These are phyloP conservation scores for Nansenia antarctica DNA, from an alignment of 2,113 vertebrate genomes.

Conservation along the genomic window DNA sequence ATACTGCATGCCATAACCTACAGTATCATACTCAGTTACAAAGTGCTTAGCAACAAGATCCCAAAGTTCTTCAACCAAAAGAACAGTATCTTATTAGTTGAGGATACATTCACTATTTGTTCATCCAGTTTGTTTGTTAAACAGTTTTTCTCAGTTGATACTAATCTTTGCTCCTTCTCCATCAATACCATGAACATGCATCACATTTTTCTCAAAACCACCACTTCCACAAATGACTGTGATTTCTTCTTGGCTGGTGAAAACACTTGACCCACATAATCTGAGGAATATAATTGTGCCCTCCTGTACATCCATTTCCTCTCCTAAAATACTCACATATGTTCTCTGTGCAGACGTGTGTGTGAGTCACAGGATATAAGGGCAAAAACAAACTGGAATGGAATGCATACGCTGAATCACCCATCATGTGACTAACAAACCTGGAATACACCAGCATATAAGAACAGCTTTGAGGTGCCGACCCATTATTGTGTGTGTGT, in stretches of 20 bases:
- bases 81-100: too few relatives aligned
- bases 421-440: slow-evolving; percentile 62
- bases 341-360: slow-evolving; percentile 44
- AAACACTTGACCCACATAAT: slow-evolving; percentile 17
- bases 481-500: background rate
- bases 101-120: too few relatives aligned
- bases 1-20: too few relatives aligned
- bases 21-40: too few relatives aligned
- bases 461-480: slow-evolving; percentile 34
- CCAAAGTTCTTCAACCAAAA: too few relatives aligned
- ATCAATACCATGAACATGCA: background rate
- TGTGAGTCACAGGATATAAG: slow-evolving; percentile 61
- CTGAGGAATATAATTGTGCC: slow-evolving; percentile 41
- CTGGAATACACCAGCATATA: slow-evolving; percentile 62
- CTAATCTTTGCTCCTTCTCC: background rate
- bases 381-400: slow-evolving; percentile 49
- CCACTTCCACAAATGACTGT: slow-evolving; percentile 55
- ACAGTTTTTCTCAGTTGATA: background rate
- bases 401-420: slow-evolving; percentile 68
- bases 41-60: too few relatives aligned
- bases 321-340: slow-evolving; percentile 56
- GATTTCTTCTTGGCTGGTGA: slow-evolving; percentile 48
- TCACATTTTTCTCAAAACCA: slow-evolving; percentile 54
- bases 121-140: background rate
- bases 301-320: slow-evolving; percentile 53